Evolutionary conservation across 2,113 vertebrate genomes (phyloP).

Genomic region (Piprites chloris): DNA sequence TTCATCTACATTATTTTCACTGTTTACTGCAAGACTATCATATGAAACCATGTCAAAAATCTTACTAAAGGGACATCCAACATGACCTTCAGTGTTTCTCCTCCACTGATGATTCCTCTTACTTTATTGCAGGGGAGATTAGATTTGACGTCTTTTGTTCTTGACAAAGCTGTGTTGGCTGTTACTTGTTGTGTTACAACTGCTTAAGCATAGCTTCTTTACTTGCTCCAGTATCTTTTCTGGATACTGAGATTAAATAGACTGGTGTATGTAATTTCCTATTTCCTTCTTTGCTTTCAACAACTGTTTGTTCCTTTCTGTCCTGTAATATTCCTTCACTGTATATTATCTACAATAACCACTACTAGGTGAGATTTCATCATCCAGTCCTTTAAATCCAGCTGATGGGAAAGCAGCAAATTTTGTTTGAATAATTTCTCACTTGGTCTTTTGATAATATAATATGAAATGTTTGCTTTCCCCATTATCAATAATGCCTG

Average conservation of each 20-base stretch:
- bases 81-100: not conserved
- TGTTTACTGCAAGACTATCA: not conserved
- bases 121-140: not conserved
- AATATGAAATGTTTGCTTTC: not conserved
- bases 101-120: not conserved
- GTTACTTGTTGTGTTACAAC: not conserved
- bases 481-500: not conserved
- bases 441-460: not conserved
- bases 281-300: not conserved
- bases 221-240: not conserved
- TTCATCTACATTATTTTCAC: not conserved
- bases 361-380: not conserved
- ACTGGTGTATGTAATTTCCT: not conserved
- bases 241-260: not conserved
- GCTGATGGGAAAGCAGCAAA: not conserved
- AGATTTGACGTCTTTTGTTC: slow-evolving; percentile 6
- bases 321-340: not conserved
- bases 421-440: not conserved
- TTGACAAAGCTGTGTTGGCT: not conserved
- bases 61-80: not conserved
- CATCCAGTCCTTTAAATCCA: not conserved
- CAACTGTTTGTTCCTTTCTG: not conserved
- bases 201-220: not conserved
- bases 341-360: not conserved
- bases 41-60: not conserved